Percentiles rank a stretch among this genome's conserved stretches.
phyloP scores from a whole-genome alignment of 2,797 vertebrate genomes.

The Urosaurus nigricauda region DNA sequence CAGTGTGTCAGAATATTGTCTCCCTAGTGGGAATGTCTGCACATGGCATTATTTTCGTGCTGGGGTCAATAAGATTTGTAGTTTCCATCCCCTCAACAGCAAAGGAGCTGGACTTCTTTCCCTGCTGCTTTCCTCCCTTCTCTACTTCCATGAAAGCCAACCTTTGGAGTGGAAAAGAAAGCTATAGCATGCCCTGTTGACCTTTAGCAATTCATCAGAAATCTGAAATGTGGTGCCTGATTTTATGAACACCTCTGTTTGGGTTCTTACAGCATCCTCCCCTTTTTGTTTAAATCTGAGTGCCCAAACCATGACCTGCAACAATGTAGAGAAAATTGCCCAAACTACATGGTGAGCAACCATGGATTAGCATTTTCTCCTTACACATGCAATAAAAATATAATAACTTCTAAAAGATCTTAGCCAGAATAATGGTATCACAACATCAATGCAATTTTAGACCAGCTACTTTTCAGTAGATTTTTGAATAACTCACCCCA shows the following conservation, averaged over 20 bases:
- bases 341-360: neutral
- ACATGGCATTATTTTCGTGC: neutral
- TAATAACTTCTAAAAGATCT: neutral
- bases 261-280: neutral
- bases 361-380: neutral
- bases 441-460: neutral
- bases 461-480: neutral
- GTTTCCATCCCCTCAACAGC: neutral
- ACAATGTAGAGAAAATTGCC: neutral
- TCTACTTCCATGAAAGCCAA: neutral
- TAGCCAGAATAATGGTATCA: neutral
- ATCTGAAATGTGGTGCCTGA: no score
- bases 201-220: neutral
- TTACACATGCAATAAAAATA: neutral
- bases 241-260: neutral
- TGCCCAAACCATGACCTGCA: neutral
- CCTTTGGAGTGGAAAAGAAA: neutral
- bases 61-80: neutral
- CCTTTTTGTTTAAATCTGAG: no score
- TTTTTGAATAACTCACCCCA: neutral
- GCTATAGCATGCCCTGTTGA: no score
- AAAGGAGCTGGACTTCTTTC: neutral
- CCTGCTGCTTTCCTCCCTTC: neutral
- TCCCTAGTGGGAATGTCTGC: neutral
- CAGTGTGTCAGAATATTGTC: neutral